Conservation (phyloP, 1,140 invertebrate species). For the Sipha flava region DNA sequence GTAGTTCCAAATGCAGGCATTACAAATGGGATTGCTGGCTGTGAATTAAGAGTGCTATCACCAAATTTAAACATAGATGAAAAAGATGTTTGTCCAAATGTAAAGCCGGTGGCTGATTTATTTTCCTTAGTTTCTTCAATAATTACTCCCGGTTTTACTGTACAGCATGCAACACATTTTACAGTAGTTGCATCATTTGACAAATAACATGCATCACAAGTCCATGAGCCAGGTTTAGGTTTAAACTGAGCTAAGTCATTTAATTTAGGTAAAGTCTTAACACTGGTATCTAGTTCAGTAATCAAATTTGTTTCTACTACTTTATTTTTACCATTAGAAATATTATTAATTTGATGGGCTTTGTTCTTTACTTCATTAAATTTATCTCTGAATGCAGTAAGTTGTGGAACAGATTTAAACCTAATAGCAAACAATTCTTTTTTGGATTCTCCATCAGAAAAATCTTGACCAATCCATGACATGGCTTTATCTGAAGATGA, state of each 20-base stretch:
- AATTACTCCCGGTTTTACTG: slow-evolving; percentile 48
- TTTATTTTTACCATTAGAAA: background rate
- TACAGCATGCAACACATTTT: slow-evolving; percentile 61
- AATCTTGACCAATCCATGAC: slow-evolving; percentile 73
- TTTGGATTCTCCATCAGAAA: slow-evolving; percentile 67
- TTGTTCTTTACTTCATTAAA: background rate
- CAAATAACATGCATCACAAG: slow-evolving; percentile 68
- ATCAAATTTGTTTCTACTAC: background rate
- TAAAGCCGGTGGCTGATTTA: background rate
- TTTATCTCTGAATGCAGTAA: slow-evolving; percentile 21
- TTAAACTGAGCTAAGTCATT: slow-evolving; percentile 52
- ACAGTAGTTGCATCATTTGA: slow-evolving; percentile 53
- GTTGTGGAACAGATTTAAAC: slow-evolving; percentile 57
- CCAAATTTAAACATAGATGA: slow-evolving; percentile 36
- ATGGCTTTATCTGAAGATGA: slow-evolving; percentile 70
- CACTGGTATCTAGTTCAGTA: background rate
- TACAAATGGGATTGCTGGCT: slow-evolving; percentile 29
- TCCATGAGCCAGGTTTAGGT: slow-evolving; percentile 65
- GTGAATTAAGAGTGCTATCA: slow-evolving; percentile 36
- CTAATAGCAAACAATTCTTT: slow-evolving; percentile 67
- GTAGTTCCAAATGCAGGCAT: slow-evolving; percentile 35
- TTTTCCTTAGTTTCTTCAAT: slow-evolving; percentile 38
- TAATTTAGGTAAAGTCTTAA: slow-evolving; percentile 37
- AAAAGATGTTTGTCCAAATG: slow-evolving; percentile 40
- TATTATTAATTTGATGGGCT: background rate